Evolutionary conservation across 2,113 vertebrate genomes (phyloP).

Genomic region (Danio rerio): DNA sequence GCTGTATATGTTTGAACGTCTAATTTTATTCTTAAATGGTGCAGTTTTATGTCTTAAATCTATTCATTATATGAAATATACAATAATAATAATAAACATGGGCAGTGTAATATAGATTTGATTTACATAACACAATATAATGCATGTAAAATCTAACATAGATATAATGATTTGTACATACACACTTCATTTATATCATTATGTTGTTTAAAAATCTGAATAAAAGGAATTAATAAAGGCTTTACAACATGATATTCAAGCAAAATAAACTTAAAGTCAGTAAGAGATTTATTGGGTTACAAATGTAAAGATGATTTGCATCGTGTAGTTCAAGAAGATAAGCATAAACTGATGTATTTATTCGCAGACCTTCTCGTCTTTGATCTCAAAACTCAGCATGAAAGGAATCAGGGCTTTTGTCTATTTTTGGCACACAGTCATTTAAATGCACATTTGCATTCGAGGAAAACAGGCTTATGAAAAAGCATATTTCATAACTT

Average conservation of each 20-base stretch:
- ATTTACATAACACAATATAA: too few relatives aligned
- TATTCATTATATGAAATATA: too few relatives aligned
- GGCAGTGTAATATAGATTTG: too few relatives aligned
- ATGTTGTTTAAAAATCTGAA: too few relatives aligned
- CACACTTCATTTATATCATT: too few relatives aligned
- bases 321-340: not conserved
- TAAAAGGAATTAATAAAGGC: too few relatives aligned
- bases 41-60: too few relatives aligned
- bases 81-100: too few relatives aligned
- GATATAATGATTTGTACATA: too few relatives aligned
- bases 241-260: not conserved
- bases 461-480: not conserved
- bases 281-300: not conserved
- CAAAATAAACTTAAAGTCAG: not conserved
- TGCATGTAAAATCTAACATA: too few relatives aligned
- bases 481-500: not conserved
- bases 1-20: too few relatives aligned
- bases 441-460: conserved; percentile 4
- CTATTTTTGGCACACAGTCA: not conserved
- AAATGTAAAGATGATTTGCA: not conserved
- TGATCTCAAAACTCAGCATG: not conserved
- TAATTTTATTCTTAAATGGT: too few relatives aligned
- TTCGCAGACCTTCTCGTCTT: not conserved
- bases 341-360: not conserved
- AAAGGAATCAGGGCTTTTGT: conserved; percentile 1